phyloP scores from a whole-genome alignment of 2,113 vertebrate species.

The Tachysurus fulvidraco region DNA sequence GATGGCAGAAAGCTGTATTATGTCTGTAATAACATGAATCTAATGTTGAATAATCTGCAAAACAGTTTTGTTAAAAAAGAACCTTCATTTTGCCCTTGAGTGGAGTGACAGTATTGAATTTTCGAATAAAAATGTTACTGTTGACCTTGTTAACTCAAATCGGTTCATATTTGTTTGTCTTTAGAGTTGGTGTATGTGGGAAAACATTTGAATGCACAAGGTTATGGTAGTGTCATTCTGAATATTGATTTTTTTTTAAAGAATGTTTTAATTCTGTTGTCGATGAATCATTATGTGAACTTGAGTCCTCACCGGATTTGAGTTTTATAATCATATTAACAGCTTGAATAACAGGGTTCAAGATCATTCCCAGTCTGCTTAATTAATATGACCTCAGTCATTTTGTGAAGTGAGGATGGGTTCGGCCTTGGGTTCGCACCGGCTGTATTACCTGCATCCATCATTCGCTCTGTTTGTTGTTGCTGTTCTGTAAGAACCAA shows the following conservation, averaged over 20 bases:
- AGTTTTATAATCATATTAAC: neutral
- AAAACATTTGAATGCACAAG: neutral
- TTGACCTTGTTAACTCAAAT: neutral
- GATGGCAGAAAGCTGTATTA: neutral
- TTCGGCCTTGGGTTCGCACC: neutral
- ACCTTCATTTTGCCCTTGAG: neutral
- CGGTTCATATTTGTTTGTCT: neutral
- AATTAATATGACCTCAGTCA: neutral
- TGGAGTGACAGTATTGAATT: neutral
- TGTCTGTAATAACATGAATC: neutral
- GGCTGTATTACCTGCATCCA: conserved; percentile 4
- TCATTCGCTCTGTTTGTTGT: conserved; percentile 25
- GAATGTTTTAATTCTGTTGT: neutral
- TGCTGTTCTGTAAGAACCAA: neutral
- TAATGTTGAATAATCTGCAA: neutral
- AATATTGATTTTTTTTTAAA: neutral
- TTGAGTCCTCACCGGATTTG: neutral
- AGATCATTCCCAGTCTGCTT: neutral
- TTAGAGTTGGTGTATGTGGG: neutral
- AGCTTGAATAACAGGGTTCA: neutral
- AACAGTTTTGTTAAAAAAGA: neutral
- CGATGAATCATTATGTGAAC: neutral
- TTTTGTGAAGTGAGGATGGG: neutral
- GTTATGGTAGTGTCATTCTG: neutral
- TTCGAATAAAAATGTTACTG: neutral